phyloP scores from a whole-genome alignment of 2,113 vertebrate genomes.

The Triplophysa tibetana region DNA sequence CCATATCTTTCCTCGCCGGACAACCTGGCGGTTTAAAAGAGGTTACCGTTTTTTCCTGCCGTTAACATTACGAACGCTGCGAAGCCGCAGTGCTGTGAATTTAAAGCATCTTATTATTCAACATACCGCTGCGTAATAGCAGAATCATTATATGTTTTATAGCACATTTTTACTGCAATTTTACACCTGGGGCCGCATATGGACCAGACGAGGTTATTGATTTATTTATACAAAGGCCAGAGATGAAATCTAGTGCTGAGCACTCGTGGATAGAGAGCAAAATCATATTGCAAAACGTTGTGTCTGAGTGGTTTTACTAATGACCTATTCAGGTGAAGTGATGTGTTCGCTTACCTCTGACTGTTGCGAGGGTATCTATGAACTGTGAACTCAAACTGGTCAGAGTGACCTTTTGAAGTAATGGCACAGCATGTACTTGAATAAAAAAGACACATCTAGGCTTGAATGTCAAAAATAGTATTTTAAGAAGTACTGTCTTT shows the following conservation, averaged over 20 bases:
- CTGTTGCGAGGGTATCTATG: neutral
- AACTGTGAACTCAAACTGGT: neutral
- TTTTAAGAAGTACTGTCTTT: neutral
- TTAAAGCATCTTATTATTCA: slow-evolving; percentile 40
- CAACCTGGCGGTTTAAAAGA: slow-evolving; percentile 7
- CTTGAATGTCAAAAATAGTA: neutral
- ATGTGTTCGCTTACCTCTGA: neutral
- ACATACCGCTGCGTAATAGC: slow-evolving; percentile 20
- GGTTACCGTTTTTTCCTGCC: neutral
- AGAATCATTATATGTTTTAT: slow-evolving; percentile 30
- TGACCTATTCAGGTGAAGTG: neutral
- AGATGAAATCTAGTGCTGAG: slow-evolving; percentile 18
- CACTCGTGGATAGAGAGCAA: neutral
- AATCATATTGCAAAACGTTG: slow-evolving; percentile 21
- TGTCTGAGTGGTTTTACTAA: slow-evolving; percentile 12
- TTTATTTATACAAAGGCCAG: slow-evolving; percentile 16
- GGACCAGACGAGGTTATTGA: slow-evolving; percentile 6
- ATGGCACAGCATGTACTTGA: neutral
- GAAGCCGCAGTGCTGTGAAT: neutral
- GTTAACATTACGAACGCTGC: slow-evolving; percentile 3
- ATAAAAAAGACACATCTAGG: neutral
- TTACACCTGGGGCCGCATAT: slow-evolving; percentile 11
- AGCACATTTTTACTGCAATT: slow-evolving; percentile 26
- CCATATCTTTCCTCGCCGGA: neutral
- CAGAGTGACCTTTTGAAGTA: neutral